Evolutionary conservation across 2,888 invertebrate genomes (phyloP).

Genomic region (Asteroscopus sphinx): DNA sequence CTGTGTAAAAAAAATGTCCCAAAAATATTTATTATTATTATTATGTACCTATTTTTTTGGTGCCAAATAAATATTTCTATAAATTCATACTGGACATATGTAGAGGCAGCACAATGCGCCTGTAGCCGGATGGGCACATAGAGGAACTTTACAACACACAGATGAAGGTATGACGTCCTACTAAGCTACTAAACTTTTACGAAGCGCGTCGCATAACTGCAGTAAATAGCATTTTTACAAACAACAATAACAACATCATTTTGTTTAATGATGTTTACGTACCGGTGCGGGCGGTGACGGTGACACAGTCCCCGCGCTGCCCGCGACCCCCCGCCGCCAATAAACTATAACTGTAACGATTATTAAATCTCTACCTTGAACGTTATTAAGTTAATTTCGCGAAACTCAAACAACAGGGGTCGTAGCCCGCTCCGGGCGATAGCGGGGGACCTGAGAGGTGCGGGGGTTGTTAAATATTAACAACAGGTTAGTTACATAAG

Average conservation of each 20-base stretch:
- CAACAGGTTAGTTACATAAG: constrained; percentile 54
- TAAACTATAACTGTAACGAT: constrained; percentile 33
- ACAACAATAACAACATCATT: constrained; percentile 12
- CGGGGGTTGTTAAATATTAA: constrained; percentile 49
- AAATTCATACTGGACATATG: neutral
- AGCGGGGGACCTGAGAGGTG: neutral
- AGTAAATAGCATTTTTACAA: constrained; percentile 6
- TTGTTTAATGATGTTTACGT: neutral
- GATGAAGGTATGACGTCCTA: neutral
- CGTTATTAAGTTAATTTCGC: constrained; percentile 45
- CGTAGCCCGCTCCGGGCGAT: neutral
- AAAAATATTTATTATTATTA: no score
- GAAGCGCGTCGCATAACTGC: constrained; percentile 5
- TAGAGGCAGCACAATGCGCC: neutral
- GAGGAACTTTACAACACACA: constrained; percentile 12
- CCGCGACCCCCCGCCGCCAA: constrained; percentile 3
- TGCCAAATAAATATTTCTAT: neutral
- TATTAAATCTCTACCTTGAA: constrained; percentile 39
- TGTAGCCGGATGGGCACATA: constrained; percentile 7
- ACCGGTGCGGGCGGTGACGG: no score
- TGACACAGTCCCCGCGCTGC: neutral
- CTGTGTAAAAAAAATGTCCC: no score
- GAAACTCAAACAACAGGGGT: constrained; percentile 39
- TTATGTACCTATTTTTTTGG: no score
- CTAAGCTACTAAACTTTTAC: constrained; percentile 15